These are phyloP conservation scores for Coreoperca whiteheadi DNA, from an alignment of 2,113 vertebrate genomes.

Conservation along the genomic window DNA sequence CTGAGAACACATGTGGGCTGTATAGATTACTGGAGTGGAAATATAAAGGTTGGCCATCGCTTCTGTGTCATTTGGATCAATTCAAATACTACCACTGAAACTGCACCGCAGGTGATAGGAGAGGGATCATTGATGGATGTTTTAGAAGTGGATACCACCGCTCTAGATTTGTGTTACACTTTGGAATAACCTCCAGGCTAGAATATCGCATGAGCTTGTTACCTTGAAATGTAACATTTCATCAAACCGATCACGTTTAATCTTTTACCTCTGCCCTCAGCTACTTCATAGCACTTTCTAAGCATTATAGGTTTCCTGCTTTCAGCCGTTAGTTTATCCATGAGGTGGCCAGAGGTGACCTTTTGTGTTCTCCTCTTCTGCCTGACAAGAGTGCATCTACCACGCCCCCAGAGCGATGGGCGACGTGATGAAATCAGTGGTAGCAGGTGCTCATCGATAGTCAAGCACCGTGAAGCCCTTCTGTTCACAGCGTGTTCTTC, in stretches of 20 bases:
- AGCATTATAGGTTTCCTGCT: neutral
- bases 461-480: too few relatives aligned
- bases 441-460: neutral
- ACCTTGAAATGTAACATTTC: neutral
- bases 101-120: neutral
- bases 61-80: slow-evolving; percentile 31
- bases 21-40: slow-evolving; percentile 43
- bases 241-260: neutral
- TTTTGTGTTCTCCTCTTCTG: neutral
- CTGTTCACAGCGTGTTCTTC: neutral
- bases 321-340: neutral
- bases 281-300: neutral
- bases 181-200: neutral
- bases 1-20: slow-evolving; percentile 52
- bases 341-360: neutral
- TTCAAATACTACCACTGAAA: slow-evolving; percentile 15
- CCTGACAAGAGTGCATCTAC: neutral
- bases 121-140: neutral
- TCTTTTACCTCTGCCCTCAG: neutral
- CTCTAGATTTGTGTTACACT: slow-evolving; percentile 4
- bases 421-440: neutral
- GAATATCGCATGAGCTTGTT: neutral
- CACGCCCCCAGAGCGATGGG: neutral
- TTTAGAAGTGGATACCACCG: neutral
- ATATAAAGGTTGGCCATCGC: slow-evolving; percentile 26